Conservation (phyloP, 2,888 invertebrate genomes). For the Xanthia togata region DNA sequence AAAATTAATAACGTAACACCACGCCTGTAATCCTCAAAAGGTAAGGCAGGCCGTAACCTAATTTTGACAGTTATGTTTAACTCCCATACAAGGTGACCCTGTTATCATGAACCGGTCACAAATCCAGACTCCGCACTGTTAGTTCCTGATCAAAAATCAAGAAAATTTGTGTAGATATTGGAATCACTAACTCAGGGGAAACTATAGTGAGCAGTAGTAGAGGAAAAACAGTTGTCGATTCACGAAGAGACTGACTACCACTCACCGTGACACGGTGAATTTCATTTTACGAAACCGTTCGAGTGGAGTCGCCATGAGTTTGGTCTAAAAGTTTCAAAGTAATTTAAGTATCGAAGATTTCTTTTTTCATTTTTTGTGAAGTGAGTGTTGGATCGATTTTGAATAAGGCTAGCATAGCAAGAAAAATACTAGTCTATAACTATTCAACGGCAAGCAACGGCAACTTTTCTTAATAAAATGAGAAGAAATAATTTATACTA, state of each 20-base stretch:
- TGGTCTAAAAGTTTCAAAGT: constrained; percentile 23
- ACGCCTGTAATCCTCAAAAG: not conserved
- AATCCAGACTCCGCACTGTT: not conserved
- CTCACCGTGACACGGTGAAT: constrained; percentile 72
- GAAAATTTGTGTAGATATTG: not conserved
- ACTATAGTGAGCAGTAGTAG: constrained; percentile 10
- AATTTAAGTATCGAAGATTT: constrained; percentile 3
- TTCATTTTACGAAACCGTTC: constrained; percentile 69
- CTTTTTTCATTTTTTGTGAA: not conserved
- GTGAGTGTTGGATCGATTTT: not conserved
- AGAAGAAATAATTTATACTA: too few species aligned
- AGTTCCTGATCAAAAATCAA: not conserved
- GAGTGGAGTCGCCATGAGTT: constrained; percentile 57
- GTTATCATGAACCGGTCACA: too few species aligned
- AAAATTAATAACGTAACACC: not conserved
- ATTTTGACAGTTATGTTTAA: not conserved
- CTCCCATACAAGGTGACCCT: not conserved
- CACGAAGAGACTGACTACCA: constrained; percentile 66
- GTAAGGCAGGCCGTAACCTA: too few species aligned
- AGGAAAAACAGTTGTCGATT: constrained; percentile 68
- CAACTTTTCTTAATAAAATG: too few species aligned
- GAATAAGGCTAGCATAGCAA: too few species aligned
- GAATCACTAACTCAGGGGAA: constrained; percentile 28
- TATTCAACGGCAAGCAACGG: too few species aligned
- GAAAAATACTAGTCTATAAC: too few species aligned